Evolutionary conservation across 2,888 invertebrate species (phyloP).

Genomic region (Tetramorium bicarinatum): DNA sequence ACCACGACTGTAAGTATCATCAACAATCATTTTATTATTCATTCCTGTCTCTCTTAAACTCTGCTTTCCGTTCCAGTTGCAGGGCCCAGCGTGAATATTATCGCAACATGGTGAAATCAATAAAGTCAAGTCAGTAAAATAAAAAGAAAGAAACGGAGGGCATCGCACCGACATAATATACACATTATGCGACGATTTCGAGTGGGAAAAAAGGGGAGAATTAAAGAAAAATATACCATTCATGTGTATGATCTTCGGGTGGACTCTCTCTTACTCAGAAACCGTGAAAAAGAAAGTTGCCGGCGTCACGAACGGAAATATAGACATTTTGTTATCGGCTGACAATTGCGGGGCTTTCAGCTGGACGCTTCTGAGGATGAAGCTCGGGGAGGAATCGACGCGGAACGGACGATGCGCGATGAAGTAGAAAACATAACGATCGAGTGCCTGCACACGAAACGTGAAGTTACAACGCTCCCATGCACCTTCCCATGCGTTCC

Average conservation of each 20-base stretch:
- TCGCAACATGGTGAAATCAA: not conserved
- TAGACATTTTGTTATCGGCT: conserved; percentile 5
- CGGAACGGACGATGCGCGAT: not conserved
- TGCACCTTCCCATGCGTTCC: not conserved
- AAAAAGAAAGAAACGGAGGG: not conserved
- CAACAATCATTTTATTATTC: not conserved
- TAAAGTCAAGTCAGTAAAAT: not conserved
- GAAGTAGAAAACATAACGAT: conserved; percentile 3
- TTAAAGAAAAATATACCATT: conserved; percentile 43
- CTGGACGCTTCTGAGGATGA: not conserved
- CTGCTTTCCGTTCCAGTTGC: not conserved
- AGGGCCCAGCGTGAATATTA: not conserved
- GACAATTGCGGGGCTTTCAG: conserved; percentile 5
- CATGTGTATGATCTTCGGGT: conserved; percentile 33
- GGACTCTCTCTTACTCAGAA: conserved; percentile 72
- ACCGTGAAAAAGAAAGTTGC: conserved; percentile 73
- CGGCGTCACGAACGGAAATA: conserved; percentile 34
- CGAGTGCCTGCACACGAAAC: not conserved
- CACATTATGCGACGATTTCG: conserved; percentile 1
- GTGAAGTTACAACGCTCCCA: not conserved
- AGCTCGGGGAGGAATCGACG: not conserved
- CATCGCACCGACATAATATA: not conserved
- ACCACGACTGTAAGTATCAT: conserved; percentile 90
- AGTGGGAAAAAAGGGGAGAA: conserved; percentile 43
- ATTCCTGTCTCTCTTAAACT: not conserved